Evolutionary conservation across 2,888 invertebrate species (phyloP), one percentile per base, ranked within the genome.

Genomic region (Dynastes hyllus): DNA sequence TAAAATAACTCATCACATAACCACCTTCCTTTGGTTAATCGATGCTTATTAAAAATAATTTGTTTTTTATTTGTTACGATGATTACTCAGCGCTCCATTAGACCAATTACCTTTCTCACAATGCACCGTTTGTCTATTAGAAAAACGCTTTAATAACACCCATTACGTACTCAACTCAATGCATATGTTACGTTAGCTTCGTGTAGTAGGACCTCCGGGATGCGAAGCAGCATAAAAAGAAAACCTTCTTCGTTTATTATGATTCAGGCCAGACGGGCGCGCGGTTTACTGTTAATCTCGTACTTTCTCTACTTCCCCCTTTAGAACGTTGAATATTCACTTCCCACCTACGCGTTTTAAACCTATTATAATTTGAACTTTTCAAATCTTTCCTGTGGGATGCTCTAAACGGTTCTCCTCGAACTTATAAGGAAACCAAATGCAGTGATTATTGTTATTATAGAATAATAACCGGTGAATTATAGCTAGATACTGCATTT

Each of bases 301-400:
- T 51, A 22, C 69, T 69, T 69, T 69, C 69, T 69, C 69, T 63
- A 11, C 69, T 51, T 69, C 69, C 51, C 51, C 51, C 51, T 69
- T 69, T 51, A 22, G 27, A 51, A 22, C 69, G 29, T 69, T 51
- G 50, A 69, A 69, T 51, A 27, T 51, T 51, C 40, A 40, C 29
- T 51, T 69, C 45, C 69, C 51, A 69, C 69, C 69, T 69, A 69
- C 69, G n/a, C 53, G 51, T 29, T 69, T 22, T 27, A 4, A 22
- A 22, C 55, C 22, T 22, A 50, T 69, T 69, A 51, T 51, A 69
- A 27, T 69, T 27, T 50, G 27, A 69, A 69, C 51, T 69, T 51
- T 51, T 51, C 22, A 27, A 69, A 51, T 51, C 69, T 51, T 51
- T 69, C 50, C 29, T 51, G 69, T 69, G 69, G 69, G 69, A 69